Conservation (phyloP, 1,140 invertebrate genomes). For the Papilio aristodemus region DNA sequence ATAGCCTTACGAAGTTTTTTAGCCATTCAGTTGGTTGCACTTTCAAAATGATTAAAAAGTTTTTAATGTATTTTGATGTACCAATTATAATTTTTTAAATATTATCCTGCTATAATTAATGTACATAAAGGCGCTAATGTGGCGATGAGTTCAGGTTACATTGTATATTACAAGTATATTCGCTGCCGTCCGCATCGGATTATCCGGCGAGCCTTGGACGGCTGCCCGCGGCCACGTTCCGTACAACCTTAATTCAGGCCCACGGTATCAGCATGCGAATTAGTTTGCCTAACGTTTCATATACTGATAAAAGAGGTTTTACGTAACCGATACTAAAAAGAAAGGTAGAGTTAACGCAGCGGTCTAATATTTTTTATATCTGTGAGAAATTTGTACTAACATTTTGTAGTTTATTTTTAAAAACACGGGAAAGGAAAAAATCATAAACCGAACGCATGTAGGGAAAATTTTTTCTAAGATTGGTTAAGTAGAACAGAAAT, state of each 20-base stretch:
- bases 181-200: slow-evolving; percentile 46
- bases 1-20: no score
- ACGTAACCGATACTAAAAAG: neutral
- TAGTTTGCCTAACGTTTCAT: neutral
- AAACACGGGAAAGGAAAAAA: no score
- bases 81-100: no score
- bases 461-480: no score
- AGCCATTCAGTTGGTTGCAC: no score
- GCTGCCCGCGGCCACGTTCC: slow-evolving; percentile 45
- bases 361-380: no score
- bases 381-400: no score
- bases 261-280: slow-evolving; percentile 27
- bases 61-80: neutral
- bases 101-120: neutral
- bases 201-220: slow-evolving; percentile 58
- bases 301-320: neutral
- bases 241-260: slow-evolving; percentile 41
- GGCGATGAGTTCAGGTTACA: slow-evolving; percentile 32
- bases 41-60: no score
- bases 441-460: no score
- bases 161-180: slow-evolving; percentile 21
- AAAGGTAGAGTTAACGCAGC: no score
- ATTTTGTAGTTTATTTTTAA: no score
- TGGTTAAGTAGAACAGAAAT: no score
- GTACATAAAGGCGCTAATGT: slow-evolving; percentile 35